These are phyloP conservation scores for Lasioglossum vierecki DNA, from an alignment of 2,888 invertebrate genomes.

Conservation along the genomic window DNA sequence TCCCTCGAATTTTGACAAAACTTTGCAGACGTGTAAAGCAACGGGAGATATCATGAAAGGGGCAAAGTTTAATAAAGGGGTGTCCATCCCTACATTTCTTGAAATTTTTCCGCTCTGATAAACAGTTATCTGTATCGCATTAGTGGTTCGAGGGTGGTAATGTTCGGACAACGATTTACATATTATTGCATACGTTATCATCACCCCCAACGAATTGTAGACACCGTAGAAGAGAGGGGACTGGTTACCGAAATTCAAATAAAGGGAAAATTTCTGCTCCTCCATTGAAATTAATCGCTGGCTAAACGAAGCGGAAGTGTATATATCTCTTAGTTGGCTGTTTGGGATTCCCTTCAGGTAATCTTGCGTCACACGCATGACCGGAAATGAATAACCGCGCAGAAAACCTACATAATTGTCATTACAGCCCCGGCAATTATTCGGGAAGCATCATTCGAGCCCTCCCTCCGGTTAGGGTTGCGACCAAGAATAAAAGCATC, in stretches of 20 bases:
- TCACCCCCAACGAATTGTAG: background rate
- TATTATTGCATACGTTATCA: background rate
- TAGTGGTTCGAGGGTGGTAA: background rate
- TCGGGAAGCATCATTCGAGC: conserved; percentile 48
- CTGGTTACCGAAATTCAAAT: background rate
- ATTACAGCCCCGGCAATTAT: conserved; percentile 63
- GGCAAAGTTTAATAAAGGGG: background rate
- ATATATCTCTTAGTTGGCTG: conserved; percentile 25
- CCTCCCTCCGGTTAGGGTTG: conserved; percentile 36
- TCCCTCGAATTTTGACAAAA: background rate
- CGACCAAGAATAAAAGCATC: conserved; percentile 47
- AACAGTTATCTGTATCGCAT: conserved; percentile 1
- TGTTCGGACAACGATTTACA: background rate
- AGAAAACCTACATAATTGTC: conserved; percentile 59
- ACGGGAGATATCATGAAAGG: background rate
- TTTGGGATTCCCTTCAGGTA: conserved; percentile 39
- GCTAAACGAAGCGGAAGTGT: conserved; percentile 1
- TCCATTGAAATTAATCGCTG: conserved; percentile 3
- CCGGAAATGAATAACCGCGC: conserved; percentile 48
- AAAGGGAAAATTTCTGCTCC: background rate
- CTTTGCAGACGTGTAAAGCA: conserved; percentile 5
- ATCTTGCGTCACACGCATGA: conserved; percentile 46
- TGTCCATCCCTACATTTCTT: background rate
- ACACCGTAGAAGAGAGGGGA: background rate
- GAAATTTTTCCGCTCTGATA: background rate